Evolutionary conservation across 2,888 invertebrate species (phyloP).

Genomic region (Ariolimax columbianus): DNA sequence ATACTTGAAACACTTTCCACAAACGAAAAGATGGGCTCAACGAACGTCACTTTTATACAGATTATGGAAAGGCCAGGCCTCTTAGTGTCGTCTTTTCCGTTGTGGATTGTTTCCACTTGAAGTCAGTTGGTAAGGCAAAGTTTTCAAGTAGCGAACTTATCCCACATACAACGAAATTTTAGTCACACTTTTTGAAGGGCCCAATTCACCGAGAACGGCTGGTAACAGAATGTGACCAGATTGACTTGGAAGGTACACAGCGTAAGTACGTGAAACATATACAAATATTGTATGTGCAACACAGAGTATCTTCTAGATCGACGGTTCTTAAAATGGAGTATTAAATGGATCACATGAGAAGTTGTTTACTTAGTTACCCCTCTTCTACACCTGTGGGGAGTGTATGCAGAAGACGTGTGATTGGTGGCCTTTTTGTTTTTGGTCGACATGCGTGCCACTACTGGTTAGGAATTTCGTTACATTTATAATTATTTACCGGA

Average conservation of each 20-base stretch:
- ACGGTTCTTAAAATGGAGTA: too few relatives aligned
- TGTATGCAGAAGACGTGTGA: too few relatives aligned
- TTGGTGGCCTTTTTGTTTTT: too few relatives aligned
- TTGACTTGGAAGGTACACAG: background rate
- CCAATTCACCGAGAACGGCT: background rate
- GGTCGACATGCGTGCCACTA: too few relatives aligned
- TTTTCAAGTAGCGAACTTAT: background rate
- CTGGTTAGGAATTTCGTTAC: too few relatives aligned
- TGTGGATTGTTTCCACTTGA: background rate
- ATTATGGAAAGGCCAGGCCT: background rate
- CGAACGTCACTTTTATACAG: background rate
- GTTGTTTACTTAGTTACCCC: too few relatives aligned
- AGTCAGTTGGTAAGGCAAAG: background rate
- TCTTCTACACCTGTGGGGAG: too few relatives aligned
- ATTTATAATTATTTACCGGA: too few relatives aligned
- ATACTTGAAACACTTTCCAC: background rate
- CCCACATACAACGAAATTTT: background rate
- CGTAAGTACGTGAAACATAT: background rate
- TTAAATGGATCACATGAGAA: too few relatives aligned
- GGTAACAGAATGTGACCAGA: background rate
- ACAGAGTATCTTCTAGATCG: too few relatives aligned
- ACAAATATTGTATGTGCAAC: background rate
- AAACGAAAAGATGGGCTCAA: background rate
- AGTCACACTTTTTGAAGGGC: background rate
- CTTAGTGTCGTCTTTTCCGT: background rate